phyloP scores from a whole-genome alignment of 2,113 vertebrate species.

The Globicephala melas region DNA sequence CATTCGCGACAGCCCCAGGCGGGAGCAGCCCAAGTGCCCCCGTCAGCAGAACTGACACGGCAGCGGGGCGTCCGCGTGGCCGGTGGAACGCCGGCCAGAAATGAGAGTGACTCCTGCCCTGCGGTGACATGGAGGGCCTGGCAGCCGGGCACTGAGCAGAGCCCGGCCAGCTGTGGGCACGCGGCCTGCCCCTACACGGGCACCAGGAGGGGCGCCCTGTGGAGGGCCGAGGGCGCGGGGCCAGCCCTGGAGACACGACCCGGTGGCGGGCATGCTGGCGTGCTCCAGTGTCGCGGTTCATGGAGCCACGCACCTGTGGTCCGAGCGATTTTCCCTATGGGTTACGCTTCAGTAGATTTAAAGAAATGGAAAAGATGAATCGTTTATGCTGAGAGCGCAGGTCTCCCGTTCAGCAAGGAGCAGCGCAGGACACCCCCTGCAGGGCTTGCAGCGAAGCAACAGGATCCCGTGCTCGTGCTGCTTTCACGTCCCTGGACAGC shows the following conservation, averaged over 20 bases:
- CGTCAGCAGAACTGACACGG: accelerated
- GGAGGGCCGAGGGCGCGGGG: not conserved
- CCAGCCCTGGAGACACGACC: not conserved
- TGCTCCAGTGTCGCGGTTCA: too few species aligned
- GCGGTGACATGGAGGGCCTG: not conserved
- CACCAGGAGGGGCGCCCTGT: not conserved
- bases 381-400: not conserved
- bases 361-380: not conserved
- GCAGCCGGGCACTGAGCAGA: accelerated
- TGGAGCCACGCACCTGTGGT: too few species aligned
- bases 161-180: accelerated
- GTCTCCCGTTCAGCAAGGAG: not conserved
- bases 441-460: not conserved
- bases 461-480: not conserved
- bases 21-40: not conserved
- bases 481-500: too few species aligned
- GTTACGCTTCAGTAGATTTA: not conserved
- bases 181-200: accelerated
- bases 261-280: accelerated
- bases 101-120: not conserved
- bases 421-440: not conserved
- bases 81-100: not conserved
- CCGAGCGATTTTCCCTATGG: too few species aligned
- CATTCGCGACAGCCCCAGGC: not conserved
- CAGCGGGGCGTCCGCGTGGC: accelerated